These are phyloP conservation scores for Sebastes diaconus DNA, from an alignment of 2,797 vertebrate species.

Conservation along the genomic window DNA sequence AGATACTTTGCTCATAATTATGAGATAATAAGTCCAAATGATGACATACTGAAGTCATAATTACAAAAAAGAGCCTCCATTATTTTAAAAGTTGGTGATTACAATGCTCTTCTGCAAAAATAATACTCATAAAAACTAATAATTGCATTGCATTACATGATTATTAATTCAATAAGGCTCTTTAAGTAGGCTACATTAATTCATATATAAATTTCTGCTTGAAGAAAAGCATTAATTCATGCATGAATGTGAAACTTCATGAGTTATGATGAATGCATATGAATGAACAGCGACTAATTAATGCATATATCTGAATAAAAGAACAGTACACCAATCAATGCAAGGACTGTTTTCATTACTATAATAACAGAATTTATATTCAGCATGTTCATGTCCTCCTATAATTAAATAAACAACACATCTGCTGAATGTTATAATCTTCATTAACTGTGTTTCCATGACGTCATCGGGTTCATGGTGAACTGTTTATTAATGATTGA, in stretches of 20 bases:
- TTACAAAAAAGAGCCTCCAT: too few relatives aligned
- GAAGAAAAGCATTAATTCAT: neutral
- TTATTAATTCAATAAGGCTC: neutral
- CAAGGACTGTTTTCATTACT: neutral
- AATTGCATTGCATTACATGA: neutral
- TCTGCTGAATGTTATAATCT: neutral
- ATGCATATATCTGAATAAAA: neutral
- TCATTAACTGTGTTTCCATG: neutral
- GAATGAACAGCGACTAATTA: neutral
- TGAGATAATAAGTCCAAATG: too few relatives aligned
- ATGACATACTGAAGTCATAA: too few relatives aligned
- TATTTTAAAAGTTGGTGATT: too few relatives aligned
- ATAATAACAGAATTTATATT: neutral
- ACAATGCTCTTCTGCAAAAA: neutral
- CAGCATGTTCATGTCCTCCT: neutral
- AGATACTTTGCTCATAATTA: too few relatives aligned
- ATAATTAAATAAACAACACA: neutral
- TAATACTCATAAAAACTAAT: neutral
- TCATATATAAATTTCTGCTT: neutral
- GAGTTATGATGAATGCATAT: neutral
- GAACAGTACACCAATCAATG: neutral
- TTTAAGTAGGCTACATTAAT: neutral
- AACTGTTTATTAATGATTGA: conserved; percentile 20
- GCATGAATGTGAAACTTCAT: neutral
- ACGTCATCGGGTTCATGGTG: neutral